Base-by-base conservation (phyloP, 2,797 vertebrate genomes). In the Bryconaethiops microstoma region DNA sequence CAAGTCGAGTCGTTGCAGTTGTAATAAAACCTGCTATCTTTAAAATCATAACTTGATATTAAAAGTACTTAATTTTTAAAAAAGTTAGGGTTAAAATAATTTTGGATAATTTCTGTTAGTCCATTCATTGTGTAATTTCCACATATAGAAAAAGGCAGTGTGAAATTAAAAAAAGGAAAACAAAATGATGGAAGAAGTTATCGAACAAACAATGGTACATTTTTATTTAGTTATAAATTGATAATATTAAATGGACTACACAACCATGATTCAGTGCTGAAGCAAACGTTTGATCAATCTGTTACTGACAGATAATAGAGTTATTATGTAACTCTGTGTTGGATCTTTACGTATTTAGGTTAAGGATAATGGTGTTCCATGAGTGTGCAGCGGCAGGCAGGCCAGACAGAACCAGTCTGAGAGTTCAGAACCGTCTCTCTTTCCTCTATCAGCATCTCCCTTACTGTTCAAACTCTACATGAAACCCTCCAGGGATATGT, bases 401-500 rank as follows among this genome's bases (percentile, higher is more conserved):
- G 74, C 21, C 54, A 77, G 79, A 80, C 75, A 86, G 78, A 85
- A 73, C 69, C 70, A 72, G 79, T 77, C 74, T 70, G 74, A 50
- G 78, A 84, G 74, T 69, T 67, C 80, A 54, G 77, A 78, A 74
- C 62, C 74, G 70, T 83, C 80, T 82, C 77, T 78, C 74, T 84
- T 81, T 67, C 69, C 55, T 77, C 82, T 83, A 83, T 85, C 88
- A 77, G 88, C 91, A 92, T 93, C 88, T 84, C 90, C 93, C 91
- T 93, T 91, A 91, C 84, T 91, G 89, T 82, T 92, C 88, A 91
- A 82, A 92, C 90, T 94, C 86, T 92, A 95, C 90, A 90, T 93
- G 93, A 96, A 95, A 95, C 94, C 93, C 95, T 93, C 95, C 85
- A 93, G 95, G 94, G 95, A 90, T 93, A 94, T 90, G 88, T 94